These are phyloP conservation scores for Leptinotarsa haldemani DNA, from an alignment of 2,888 invertebrate species.

Conservation along the genomic window DNA sequence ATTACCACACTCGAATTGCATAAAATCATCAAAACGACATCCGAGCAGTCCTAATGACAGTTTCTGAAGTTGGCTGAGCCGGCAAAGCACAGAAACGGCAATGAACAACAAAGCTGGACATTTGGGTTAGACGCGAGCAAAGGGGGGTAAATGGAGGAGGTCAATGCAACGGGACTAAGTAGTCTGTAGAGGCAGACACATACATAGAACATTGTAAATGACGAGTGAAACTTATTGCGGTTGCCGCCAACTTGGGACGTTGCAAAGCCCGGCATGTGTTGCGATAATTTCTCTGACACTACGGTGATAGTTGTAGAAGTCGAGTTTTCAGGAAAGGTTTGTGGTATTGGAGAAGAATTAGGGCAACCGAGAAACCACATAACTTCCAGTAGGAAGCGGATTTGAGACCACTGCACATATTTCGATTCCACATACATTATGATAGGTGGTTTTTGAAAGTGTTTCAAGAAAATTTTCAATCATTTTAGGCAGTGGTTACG, in stretches of 20 bases:
- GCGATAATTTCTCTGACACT: conserved; percentile 38
- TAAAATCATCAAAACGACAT: conserved; percentile 41
- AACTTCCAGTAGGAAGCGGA: not conserved
- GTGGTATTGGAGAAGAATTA: not conserved
- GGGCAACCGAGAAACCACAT: not conserved
- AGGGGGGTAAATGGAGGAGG: conserved; percentile 20
- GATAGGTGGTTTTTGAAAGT: not conserved
- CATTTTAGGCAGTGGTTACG: not conserved
- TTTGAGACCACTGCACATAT: too few relatives aligned
- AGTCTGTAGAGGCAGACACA: conserved; percentile 31
- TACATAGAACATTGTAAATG: conserved; percentile 38
- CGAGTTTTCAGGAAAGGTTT: conserved; percentile 31
- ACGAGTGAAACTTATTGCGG: conserved; percentile 46
- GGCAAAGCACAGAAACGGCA: conserved; percentile 22
- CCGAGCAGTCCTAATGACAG: conserved; percentile 37
- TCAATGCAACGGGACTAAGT: conserved; percentile 35
- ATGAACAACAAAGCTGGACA: conserved; percentile 37
- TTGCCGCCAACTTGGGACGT: conserved; percentile 35
- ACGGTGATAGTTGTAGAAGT: conserved; percentile 31
- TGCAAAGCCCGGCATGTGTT: conserved; percentile 34
- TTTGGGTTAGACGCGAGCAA: conserved; percentile 6
- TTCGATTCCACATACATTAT: not conserved
- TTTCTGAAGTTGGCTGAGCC: conserved; percentile 32
- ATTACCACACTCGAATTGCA: conserved; percentile 28
- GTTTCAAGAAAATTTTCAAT: not conserved